Conservation (phyloP, 2,888 invertebrate genomes). For the Apamea crenata region DNA sequence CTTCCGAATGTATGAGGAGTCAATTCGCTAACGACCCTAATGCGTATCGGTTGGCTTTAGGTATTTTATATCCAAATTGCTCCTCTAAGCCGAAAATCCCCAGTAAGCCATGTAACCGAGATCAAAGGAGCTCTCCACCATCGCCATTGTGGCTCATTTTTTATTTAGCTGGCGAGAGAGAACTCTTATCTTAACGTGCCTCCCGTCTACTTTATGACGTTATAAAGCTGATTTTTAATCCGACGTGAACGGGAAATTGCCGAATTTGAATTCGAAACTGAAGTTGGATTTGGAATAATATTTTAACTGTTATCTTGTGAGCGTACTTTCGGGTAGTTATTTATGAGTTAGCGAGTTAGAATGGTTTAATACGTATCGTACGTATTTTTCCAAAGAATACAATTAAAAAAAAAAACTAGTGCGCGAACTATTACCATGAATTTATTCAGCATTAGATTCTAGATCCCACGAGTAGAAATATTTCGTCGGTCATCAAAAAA, state of each 20-base stretch:
- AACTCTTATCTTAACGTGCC: slow-evolving; percentile 88
- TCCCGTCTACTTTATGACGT: slow-evolving; percentile 88
- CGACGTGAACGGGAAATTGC: slow-evolving; percentile 83
- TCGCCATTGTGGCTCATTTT: slow-evolving; percentile 90
- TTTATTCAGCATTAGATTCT: not conserved
- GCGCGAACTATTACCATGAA: not conserved
- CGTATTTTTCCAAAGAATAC: not conserved
- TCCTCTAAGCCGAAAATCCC: slow-evolving; percentile 85
- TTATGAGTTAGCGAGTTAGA: slow-evolving; percentile 11
- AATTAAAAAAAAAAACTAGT: not conserved
- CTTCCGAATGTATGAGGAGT: slow-evolving; percentile 66
- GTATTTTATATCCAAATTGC: slow-evolving; percentile 89
- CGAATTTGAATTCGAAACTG: slow-evolving; percentile 74
- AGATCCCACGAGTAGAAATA: not conserved
- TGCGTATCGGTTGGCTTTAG: slow-evolving; percentile 85
- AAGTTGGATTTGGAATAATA: slow-evolving; percentile 65
- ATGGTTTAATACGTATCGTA: not conserved
- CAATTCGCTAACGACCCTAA: slow-evolving; percentile 88
- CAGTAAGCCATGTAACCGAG: slow-evolving; percentile 89
- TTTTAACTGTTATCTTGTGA: slow-evolving; percentile 63
- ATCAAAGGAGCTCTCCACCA: slow-evolving; percentile 87
- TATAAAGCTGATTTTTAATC: slow-evolving; percentile 91
- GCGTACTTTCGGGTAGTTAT: slow-evolving; percentile 32
- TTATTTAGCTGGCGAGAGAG: slow-evolving; percentile 85
- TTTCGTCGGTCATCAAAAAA: too few species aligned